phyloP scores from a whole-genome alignment of 2,888 invertebrate genomes.

The Bombyx huttoni region DNA sequence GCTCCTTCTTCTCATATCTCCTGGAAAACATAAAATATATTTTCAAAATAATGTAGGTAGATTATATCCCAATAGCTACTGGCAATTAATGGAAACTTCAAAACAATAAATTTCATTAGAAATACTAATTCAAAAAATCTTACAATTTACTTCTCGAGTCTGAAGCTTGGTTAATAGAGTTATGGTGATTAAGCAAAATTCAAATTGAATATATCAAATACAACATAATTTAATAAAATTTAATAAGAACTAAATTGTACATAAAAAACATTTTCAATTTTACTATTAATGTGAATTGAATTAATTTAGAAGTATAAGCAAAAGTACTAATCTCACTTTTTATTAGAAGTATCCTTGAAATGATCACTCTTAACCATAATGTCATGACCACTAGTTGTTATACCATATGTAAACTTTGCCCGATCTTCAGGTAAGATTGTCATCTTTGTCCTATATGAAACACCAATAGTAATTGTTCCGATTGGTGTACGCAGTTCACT shows the following conservation, averaged over 20 bases:
- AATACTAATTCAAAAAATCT: too few species aligned
- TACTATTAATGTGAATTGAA: not conserved
- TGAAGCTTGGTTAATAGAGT: too few species aligned
- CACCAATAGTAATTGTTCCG: slow-evolving; percentile 85
- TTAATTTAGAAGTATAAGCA: not conserved
- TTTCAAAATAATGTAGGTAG: too few species aligned
- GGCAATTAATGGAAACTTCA: too few species aligned
- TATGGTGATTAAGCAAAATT: not conserved
- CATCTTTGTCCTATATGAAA: slow-evolving; percentile 92
- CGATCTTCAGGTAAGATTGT: slow-evolving; percentile 87
- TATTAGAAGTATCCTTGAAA: slow-evolving; percentile 73
- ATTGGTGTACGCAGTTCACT: slow-evolving; percentile 90
- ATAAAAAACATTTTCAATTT: not conserved
- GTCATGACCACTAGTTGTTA: slow-evolving; percentile 32
- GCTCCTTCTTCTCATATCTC: too few species aligned
- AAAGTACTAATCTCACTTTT: slow-evolving; percentile 44
- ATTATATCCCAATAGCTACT: too few species aligned
- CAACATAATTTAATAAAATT: not conserved
- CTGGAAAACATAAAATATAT: too few species aligned
- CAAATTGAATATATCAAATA: not conserved
- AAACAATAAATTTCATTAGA: too few species aligned
- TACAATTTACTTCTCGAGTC: too few species aligned
- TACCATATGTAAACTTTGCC: slow-evolving; percentile 66
- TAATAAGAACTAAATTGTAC: too few species aligned
- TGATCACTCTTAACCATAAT: slow-evolving; percentile 94